Base-by-base conservation (phyloP, 2,113 vertebrate species). In the Micronycteris hirsuta region DNA sequence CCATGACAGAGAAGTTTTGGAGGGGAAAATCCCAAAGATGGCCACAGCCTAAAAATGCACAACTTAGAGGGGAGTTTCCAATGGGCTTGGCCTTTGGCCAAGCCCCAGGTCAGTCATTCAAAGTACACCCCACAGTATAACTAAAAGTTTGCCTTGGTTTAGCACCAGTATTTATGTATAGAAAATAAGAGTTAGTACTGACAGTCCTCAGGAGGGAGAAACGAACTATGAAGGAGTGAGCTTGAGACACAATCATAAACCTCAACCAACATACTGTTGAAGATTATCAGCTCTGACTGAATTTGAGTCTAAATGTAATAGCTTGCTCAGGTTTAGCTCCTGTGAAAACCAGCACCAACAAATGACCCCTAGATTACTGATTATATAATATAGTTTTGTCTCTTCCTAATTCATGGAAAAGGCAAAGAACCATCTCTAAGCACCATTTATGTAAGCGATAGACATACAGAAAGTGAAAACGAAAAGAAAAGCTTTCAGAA, bases 51-150 rank as follows among this genome's bases (percentile, higher is more conserved):
- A 91, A 97, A 97, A 95, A 86, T 93, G 89, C 95, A 96, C 54
- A 86, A 56, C n/a, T 94, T 95, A 96, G 74, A 97, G 93, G 97
- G 97, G 97, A 96, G 96, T 97, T 98, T 96, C 97, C 97, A 93
- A 41, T 91, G 91, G 68, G 76, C 61, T 91, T 97, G 96, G 91
- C 76, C 70, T 95, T 77, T 67, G 52, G 92, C 95, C 95, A 89
- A 90, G 54, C 13, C 71, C 77, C 38, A 70, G 89, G 90, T 89
- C 86, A 92, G 81, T 89, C 89, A 86, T 86, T 88, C 93, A 91
- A 86, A 92, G 77, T 81, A 68, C 10, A 70, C 70, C 83, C 38
- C 16, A 85, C 49, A 54, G 41, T 91, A 24, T n/a, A 93, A 76
- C 43, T 81, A 88, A 95, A 61, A 8, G 26, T 45, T 92, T 94